Base-by-base conservation (phyloP, 2,888 invertebrate genomes). In the Tetrapedia diversipes region DNA sequence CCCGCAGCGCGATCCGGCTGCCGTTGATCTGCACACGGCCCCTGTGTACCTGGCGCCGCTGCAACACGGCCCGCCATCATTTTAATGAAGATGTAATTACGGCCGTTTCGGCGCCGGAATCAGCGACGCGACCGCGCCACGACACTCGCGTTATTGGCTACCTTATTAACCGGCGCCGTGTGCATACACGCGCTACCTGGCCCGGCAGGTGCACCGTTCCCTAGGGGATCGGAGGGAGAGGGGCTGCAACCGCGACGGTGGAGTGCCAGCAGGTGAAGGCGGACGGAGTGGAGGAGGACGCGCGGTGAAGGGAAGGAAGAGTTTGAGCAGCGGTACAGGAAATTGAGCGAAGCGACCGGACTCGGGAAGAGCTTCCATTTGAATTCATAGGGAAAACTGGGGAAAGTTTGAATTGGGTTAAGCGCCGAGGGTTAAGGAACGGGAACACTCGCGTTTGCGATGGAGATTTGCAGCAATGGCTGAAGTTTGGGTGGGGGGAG, bases 71-170 rank as follows among this genome's bases (percentile, higher is more conserved):
- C 86, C 86, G 84, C 86, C 88, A 87, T 86, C 87, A 86, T 87
- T 89, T 90, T 91, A 91, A 91, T 90, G 91, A 91, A 91, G 90
- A 91, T 90, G 90, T 91, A 91, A 91, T 91, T 91, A 90, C 89
- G 86, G 82, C 83, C 86, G 86, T 88, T 89, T 89, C 88, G 86
- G 86, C 86, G 83, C 77, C 81, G 84, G 87, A 88, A 88, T 88
- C 89, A 87, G 85, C 88, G 80, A 86, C 88, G 82, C 86, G 79
- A 78, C 77, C 79, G 73, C 76, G 41, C 43, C 74, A 66, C 82
- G 80, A 83, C 85, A 86, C 82, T 85, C 82, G 84, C 87, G 84
- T 90, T 89, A 90, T 89, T 89, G 88, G 88, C 87, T 87, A 86
- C 87, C 86, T 89, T 89, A 88, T 89, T 87, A 87, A 89, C 86